Percentiles rank a stretch among this genome's conserved stretches.
Evolutionary conservation across 2,113 vertebrate genomes (phyloP).

Genomic region (Sturnira hondurensis): DNA sequence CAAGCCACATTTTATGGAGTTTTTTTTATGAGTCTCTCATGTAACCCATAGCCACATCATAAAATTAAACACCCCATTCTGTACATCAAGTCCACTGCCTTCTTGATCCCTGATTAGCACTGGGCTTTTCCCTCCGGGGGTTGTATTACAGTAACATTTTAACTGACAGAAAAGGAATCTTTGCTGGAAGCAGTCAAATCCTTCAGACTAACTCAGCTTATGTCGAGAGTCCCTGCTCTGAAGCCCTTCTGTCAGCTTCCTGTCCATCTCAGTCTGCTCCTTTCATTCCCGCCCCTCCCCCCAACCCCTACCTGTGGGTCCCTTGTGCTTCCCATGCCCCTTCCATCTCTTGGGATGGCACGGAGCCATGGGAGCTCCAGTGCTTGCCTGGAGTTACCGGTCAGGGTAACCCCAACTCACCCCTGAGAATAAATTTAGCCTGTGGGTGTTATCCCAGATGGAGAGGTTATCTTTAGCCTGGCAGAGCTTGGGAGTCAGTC

Average conservation of each 20-base stretch:
- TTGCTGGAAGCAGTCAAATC: neutral
- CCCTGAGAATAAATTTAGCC: constrained; percentile 56
- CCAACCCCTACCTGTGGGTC: rapidly evolving
- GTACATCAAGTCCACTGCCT: constrained; percentile 60
- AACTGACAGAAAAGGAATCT: constrained; percentile 21
- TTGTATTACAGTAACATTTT: constrained; percentile 45
- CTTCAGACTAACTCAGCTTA: neutral
- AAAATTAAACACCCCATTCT: constrained; percentile 71
- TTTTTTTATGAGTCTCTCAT: constrained; percentile 66
- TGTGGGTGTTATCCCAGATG: neutral
- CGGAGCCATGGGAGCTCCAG: neutral
- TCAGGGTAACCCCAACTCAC: constrained; percentile 53
- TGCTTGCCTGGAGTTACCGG: neutral
- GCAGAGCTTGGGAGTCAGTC: constrained; percentile 29
- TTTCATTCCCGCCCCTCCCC: neutral
- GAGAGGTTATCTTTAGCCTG: constrained; percentile 68
- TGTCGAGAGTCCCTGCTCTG: neutral
- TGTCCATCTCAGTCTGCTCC: neutral
- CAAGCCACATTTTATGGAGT: constrained; percentile 65
- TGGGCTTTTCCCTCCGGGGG: constrained; percentile 19
- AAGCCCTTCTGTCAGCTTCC: neutral
- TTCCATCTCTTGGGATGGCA: neutral
- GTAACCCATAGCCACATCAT: constrained; percentile 70
- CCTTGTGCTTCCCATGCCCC: neutral
- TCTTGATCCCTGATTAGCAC: constrained; percentile 38